A percentile compares a stretch with the other conserved stretches of the same genome.
phyloP scores from a whole-genome alignment of 2,797 vertebrate species.

The Podarcis siculus region DNA sequence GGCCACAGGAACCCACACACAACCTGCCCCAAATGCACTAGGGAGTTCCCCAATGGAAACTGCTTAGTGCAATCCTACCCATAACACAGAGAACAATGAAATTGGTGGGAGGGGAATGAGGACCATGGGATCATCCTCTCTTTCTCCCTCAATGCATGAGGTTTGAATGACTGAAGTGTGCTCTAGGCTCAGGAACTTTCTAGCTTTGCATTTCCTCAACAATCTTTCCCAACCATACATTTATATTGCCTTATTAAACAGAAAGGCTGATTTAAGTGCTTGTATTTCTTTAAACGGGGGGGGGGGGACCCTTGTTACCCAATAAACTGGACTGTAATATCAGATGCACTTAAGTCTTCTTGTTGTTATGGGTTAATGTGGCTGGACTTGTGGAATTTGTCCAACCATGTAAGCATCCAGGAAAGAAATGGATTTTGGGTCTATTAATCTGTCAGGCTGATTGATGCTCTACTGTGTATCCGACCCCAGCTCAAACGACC shows the following conservation, averaged over 20 bases:
- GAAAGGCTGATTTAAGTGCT: background rate
- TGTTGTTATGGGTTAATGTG: background rate
- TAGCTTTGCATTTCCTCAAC: background rate
- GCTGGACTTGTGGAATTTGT: background rate
- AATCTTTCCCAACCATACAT: background rate
- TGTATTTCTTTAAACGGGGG: background rate
- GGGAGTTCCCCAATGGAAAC: too few relatives aligned
- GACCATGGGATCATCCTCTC: too few relatives aligned
- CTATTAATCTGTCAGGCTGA: background rate
- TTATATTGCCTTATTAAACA: background rate
- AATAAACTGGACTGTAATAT: background rate
- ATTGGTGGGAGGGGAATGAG: too few relatives aligned
- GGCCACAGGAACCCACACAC: too few relatives aligned
- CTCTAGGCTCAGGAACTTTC: background rate
- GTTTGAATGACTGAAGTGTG: too few relatives aligned
- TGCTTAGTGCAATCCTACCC: too few relatives aligned
- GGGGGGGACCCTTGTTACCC: background rate
- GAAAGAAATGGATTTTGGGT: background rate
- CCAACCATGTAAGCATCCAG: background rate
- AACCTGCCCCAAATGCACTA: too few relatives aligned
- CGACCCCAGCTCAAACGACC: background rate
- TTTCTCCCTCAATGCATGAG: too few relatives aligned
- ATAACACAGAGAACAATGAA: too few relatives aligned
- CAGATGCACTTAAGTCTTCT: background rate
- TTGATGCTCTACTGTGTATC: background rate